Evolutionary conservation across 2,113 vertebrate genomes (phyloP).

Genomic region (Pycnonotus jocosus): DNA sequence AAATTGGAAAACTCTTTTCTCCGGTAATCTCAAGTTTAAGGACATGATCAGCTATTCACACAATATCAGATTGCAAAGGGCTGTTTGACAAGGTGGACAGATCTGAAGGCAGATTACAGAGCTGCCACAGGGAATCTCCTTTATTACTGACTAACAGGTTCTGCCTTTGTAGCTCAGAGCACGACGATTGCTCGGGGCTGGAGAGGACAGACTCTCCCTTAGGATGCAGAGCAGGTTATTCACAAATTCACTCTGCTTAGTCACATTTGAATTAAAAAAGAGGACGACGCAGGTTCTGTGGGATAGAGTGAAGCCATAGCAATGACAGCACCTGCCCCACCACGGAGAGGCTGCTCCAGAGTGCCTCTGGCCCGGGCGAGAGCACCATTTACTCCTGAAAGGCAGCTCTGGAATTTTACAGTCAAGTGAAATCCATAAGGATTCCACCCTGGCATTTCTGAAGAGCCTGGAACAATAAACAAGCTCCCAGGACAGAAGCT

Average conservation of each 20-base stretch:
- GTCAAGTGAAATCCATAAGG: background rate
- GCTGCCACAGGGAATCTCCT: background rate
- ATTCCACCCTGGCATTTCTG: background rate
- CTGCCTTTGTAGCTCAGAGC: background rate
- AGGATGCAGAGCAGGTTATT: background rate
- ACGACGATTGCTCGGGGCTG: background rate
- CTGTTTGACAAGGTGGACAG: background rate
- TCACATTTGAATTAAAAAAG: background rate
- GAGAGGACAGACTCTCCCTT: background rate
- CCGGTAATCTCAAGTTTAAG: background rate
- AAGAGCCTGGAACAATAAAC: background rate
- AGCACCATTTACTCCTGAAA: fast-evolving
- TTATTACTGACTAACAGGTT: background rate
- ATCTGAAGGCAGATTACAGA: background rate
- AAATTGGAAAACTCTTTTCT: background rate
- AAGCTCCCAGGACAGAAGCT: background rate
- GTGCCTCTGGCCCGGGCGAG: background rate
- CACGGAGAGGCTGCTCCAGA: fast-evolving
- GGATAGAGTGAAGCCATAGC: background rate
- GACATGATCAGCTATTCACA: background rate
- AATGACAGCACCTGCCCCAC: background rate
- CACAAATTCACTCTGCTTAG: background rate
- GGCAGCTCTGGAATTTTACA: background rate
- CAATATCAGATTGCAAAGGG: background rate
- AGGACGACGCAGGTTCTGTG: fast-evolving